Evolutionary conservation across 2,888 invertebrate species (phyloP), one percentile per base, ranked within the genome.

Genomic region (Mythimna albipuncta): DNA sequence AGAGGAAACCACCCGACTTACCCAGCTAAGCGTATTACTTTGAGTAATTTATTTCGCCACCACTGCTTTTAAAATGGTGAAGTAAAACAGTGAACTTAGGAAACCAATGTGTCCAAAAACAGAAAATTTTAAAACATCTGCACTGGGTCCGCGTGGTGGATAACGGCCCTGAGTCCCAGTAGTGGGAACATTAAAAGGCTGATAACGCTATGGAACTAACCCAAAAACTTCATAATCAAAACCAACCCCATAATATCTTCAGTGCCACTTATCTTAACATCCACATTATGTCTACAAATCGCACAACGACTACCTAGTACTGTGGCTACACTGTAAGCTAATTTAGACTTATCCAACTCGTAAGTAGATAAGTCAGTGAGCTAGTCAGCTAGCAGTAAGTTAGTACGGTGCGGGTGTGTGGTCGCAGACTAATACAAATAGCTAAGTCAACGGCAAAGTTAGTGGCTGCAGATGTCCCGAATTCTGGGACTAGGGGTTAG

Each of bases 281-380:
- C 65, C 6, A 32, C 38, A 55, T 55, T 41, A 62, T 47, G 55
- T 61, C 26, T n/a, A 44, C 47, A 54, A 76, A 82, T 69, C 44
- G 13, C 32, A 47, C 38, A 59, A 62, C 44, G 19, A 52, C 70
- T 64, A 73, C 75, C 71, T 68, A 83, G 47, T 70, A 66, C 47
- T 77, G 72, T 64, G 76, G 82, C 69, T 75, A 68, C 72, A 38
- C 54, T 72, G 75, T 84, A 79, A 84, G 84, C 80, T 82, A 82
- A 82, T 82, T 84, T 82, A 82, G 82, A 84, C 82, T 84, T 84
- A 73, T 82, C 84, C 61, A 84, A 84, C 75, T 84, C 75, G 58
- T 82, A 84, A 84, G 84, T 82, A 82, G 83, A 84, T 84, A 84
- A 84, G 84, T 84, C 83, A 84, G 80, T 77, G 83, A 84, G 84